A percentile compares a stretch with the other conserved stretches of the same genome.
phyloP scores from a whole-genome alignment of 2,888 invertebrate genomes.

The Elgonia sp. region DNA sequence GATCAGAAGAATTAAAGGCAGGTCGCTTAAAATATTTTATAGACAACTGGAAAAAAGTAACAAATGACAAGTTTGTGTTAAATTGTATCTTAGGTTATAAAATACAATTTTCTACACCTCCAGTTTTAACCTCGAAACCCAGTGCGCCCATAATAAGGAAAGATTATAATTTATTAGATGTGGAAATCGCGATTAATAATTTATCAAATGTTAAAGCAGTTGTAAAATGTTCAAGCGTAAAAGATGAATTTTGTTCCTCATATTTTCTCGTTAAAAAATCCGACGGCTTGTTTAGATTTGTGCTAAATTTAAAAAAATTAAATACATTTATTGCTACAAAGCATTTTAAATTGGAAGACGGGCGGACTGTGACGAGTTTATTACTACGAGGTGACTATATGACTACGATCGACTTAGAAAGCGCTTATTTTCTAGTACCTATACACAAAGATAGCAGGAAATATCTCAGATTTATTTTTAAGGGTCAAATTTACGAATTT shows the following conservation, averaged over 20 bases:
- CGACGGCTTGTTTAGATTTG: slow-evolving; percentile 59
- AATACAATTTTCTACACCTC: slow-evolving; percentile 33
- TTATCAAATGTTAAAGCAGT: slow-evolving; percentile 24
- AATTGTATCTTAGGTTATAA: slow-evolving; percentile 51
- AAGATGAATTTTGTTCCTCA: slow-evolving; percentile 61
- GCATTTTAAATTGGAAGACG: slow-evolving; percentile 75
- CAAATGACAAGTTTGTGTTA: slow-evolving; percentile 42
- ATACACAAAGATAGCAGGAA: slow-evolving; percentile 12
- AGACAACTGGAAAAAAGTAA: slow-evolving; percentile 34
- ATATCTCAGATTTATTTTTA: slow-evolving; percentile 18
- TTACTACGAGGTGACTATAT: slow-evolving; percentile 32
- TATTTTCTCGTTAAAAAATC: slow-evolving; percentile 68
- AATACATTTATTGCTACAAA: slow-evolving; percentile 64
- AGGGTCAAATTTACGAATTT: slow-evolving; percentile 72
- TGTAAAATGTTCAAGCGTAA: slow-evolving; percentile 21
- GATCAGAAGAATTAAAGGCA: slow-evolving; percentile 45
- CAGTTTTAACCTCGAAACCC: slow-evolving; percentile 2
- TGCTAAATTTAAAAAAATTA: slow-evolving; percentile 69
- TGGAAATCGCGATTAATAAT: slow-evolving; percentile 19
- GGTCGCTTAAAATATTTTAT: slow-evolving; percentile 44
- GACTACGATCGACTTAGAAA: slow-evolving; percentile 25
- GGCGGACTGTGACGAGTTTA: slow-evolving; percentile 53
- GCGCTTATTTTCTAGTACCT: slow-evolving; percentile 22
- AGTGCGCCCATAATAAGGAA: slow-evolving; percentile 22
- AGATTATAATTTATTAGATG: slow-evolving; percentile 39